Evolutionary conservation across 2,888 invertebrate genomes (phyloP).

Genomic region (Sminthurinus aureus): DNA sequence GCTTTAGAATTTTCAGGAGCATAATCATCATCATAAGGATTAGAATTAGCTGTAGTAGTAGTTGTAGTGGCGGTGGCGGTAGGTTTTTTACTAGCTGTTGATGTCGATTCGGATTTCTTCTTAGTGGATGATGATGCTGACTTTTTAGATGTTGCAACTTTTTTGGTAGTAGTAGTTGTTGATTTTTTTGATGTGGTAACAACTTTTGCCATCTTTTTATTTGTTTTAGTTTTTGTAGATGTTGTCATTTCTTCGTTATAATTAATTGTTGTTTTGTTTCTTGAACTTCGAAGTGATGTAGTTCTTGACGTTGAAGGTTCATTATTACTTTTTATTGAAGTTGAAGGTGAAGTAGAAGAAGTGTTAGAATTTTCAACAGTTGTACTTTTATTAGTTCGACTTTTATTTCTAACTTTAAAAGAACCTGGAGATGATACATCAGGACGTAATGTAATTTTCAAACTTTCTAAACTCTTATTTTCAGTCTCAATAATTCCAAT

Average conservation of each 20-base stretch:
- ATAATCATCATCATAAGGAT: background rate
- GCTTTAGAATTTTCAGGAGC: background rate
- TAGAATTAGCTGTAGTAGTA: background rate
- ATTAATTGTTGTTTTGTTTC: background rate
- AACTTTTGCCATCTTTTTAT: background rate
- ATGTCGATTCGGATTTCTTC: background rate
- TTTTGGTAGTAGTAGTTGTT: conserved; percentile 5
- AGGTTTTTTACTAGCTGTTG: too few relatives aligned
- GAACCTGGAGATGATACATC: background rate
- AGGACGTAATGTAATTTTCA: background rate
- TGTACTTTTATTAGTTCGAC: background rate
- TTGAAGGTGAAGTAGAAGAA: background rate
- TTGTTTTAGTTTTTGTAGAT: background rate
- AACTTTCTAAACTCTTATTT: background rate
- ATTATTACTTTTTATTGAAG: background rate
- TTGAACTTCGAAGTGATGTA: background rate
- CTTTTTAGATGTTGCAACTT: background rate
- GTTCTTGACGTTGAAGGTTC: background rate
- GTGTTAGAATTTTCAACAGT: background rate
- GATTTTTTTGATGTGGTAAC: background rate
- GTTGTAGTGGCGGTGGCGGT: too few relatives aligned
- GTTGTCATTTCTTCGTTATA: background rate
- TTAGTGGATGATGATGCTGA: background rate
- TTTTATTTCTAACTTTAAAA: background rate
- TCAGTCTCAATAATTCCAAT: background rate